These are phyloP conservation scores for Smithornis capensis DNA, from an alignment of 2,113 vertebrate genomes.

Conservation along the genomic window DNA sequence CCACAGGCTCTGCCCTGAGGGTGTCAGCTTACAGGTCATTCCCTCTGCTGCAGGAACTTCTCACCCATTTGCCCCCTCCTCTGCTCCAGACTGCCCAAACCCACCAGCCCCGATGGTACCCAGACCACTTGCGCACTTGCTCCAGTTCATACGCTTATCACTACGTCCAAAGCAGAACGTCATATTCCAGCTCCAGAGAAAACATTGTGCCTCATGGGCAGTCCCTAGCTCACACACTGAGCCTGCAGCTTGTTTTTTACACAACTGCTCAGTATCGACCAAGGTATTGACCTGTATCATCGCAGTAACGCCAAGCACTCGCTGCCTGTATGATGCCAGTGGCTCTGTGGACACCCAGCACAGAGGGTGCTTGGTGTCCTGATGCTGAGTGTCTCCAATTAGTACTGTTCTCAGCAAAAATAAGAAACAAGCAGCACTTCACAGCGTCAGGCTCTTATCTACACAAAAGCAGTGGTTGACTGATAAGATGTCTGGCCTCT, in stretches of 20 bases:
- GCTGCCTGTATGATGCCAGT: rapidly evolving
- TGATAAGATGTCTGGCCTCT: neutral
- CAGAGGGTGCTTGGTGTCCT: rapidly evolving
- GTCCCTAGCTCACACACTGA: rapidly evolving
- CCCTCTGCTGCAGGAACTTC: rapidly evolving
- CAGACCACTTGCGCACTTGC: rapidly evolving
- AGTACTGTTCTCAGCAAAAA: neutral
- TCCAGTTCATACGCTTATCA: neutral
- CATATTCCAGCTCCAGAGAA: neutral
- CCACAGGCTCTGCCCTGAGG: neutral
- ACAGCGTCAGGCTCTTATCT: neutral
- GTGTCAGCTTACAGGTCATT: neutral
- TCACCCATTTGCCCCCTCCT: rapidly evolving
- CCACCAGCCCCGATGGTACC: rapidly evolving
- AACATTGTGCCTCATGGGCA: rapidly evolving
- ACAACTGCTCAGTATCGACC: rapidly evolving
- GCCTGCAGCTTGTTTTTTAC: neutral
- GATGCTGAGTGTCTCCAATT: neutral
- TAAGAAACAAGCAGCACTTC: neutral
- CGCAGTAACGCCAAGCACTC: rapidly evolving
- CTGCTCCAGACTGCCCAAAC: neutral
- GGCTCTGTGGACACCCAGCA: neutral
- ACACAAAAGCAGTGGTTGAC: neutral
- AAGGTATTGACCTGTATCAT: rapidly evolving
- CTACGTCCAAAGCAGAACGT: rapidly evolving